Evolutionary conservation across 2,888 invertebrate species (phyloP).

Genomic region (Oligia latruncula): DNA sequence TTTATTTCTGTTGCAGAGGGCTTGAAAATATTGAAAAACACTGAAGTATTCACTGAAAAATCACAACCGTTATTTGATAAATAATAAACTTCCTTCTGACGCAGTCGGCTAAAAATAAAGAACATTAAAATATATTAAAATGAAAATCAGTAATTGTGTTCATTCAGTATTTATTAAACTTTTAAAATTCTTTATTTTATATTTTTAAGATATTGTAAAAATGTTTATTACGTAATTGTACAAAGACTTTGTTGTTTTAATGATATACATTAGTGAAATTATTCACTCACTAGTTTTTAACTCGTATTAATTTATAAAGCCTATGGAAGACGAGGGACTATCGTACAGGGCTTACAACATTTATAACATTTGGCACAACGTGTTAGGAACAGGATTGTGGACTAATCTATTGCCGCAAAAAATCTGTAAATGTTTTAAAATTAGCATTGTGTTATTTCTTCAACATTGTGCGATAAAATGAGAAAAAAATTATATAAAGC

Average conservation of each 20-base stretch:
- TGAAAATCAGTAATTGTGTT: constrained; percentile 73
- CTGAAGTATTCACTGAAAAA: constrained; percentile 69
- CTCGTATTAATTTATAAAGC: constrained; percentile 72
- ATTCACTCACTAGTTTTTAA: constrained; percentile 70
- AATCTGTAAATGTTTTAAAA: constrained; percentile 65
- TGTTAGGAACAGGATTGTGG: constrained; percentile 84
- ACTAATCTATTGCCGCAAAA: constrained; percentile 64
- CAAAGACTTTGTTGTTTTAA: constrained; percentile 81
- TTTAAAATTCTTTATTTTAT: constrained; percentile 81
- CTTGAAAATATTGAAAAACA: constrained; percentile 82
- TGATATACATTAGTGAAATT: constrained; percentile 72
- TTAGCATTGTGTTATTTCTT: constrained; percentile 37
- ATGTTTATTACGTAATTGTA: constrained; percentile 86
- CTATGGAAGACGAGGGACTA: constrained; percentile 87
- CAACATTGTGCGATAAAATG: constrained; percentile 61
- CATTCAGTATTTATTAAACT: constrained; percentile 86
- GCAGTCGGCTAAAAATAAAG: constrained; percentile 24
- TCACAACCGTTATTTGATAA: constrained; percentile 82
- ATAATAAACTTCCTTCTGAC: constrained; percentile 7
- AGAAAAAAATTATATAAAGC: constrained; percentile 15
- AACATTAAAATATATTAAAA: constrained; percentile 62
- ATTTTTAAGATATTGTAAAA: constrained; percentile 87
- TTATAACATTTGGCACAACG: constrained; percentile 85
- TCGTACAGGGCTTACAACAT: constrained; percentile 76
- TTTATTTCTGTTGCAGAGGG: constrained; percentile 81